phyloP scores from a whole-genome alignment of 2,797 vertebrate genomes.

The Heteromormyrus szaboi region DNA sequence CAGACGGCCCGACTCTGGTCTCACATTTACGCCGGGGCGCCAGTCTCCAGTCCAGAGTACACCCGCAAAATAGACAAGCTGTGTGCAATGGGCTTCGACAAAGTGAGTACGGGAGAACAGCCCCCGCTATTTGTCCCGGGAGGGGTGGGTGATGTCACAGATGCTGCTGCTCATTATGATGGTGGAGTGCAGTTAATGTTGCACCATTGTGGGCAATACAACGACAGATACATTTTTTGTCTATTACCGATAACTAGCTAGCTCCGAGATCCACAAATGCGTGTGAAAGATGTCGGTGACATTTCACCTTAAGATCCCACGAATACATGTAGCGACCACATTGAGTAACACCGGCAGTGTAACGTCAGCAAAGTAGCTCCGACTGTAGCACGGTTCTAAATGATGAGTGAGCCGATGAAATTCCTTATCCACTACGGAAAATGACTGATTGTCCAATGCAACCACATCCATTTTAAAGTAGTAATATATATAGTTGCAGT shows the following conservation, averaged over 20 bases:
- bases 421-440: background rate
- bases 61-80: constrained; percentile 88
- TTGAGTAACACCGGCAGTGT: background rate
- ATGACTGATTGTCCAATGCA: background rate
- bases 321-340: background rate
- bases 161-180: background rate
- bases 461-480: background rate
- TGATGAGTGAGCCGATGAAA: background rate
- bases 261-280: background rate
- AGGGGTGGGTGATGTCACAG: background rate
- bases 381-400: background rate
- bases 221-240: background rate
- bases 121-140: background rate
- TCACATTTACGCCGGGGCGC: constrained; percentile 81
- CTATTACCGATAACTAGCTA: background rate
- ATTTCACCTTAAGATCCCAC: background rate
- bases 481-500: background rate
- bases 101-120: constrained; percentile 67
- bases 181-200: background rate
- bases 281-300: background rate
- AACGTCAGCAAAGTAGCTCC: background rate
- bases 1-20: constrained; percentile 88
- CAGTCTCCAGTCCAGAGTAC: constrained; percentile 82
- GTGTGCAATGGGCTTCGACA: constrained; percentile 90
- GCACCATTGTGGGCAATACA: background rate